Conservation (phyloP, 1,140 invertebrate species). For the Babylonia areolata region DNA sequence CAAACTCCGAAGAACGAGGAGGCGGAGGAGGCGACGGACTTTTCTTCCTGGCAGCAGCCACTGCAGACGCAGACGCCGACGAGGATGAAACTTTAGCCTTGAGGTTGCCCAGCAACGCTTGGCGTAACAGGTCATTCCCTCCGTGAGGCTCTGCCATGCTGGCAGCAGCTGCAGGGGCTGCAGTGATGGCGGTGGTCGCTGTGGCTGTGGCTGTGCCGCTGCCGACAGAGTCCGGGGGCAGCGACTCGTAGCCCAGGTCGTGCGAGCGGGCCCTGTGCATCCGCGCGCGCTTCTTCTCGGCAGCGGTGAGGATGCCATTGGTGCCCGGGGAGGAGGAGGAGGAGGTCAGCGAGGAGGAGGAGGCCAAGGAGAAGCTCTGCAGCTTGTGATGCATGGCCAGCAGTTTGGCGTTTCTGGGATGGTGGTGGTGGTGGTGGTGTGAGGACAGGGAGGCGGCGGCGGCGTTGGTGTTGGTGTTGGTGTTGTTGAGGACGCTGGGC, state of each 20-base stretch:
- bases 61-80: neutral
- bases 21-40: neutral
- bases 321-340: neutral
- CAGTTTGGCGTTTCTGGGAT: neutral
- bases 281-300: constrained; percentile 17
- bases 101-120: constrained; percentile 15
- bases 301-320: neutral
- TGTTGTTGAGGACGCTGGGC: neutral
- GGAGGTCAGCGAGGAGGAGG: neutral
- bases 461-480: too few relatives aligned
- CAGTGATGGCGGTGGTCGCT: too few relatives aligned
- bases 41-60: neutral
- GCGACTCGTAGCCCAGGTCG: constrained; percentile 5
- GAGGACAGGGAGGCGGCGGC: neutral
- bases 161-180: too few relatives aligned
- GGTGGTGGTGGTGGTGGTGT: neutral
- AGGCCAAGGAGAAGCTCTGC: neutral
- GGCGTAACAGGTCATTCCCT: constrained; percentile 5
- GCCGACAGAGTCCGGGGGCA: neutral
- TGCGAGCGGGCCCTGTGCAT: constrained; percentile 9
- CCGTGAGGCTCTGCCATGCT: neutral
- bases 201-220: neutral
- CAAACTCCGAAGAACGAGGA: neutral
- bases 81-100: neutral
- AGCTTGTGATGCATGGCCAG: constrained; percentile 23